Evolutionary conservation across 1,140 invertebrate genomes (phyloP), one percentile per base, ranked within the genome.

Genomic region (Drosophila pachea): DNA sequence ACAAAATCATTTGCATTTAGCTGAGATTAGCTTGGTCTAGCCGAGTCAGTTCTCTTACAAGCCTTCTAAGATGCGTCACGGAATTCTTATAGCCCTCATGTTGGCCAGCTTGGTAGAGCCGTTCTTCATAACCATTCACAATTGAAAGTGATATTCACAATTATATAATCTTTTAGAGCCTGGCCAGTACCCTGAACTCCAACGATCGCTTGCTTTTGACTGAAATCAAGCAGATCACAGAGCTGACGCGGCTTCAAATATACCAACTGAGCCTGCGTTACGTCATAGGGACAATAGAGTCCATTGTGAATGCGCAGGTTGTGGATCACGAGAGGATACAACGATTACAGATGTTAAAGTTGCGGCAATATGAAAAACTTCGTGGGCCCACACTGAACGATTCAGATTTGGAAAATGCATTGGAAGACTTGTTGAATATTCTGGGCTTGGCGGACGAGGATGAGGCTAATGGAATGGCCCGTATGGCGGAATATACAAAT

Each of bases 11-110:
- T 58, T 45, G 45, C 16, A 45, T 32, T 29, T 16, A 6, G 16
- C 32, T 14, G 14, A 31, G 31, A 4, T 14, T 14, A 4, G 4
- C 11, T 47, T 14, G 35, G 2, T 5, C 4, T 62, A n/a, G n/a
- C n/a, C n/a, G n/a, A n/a, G n/a, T n/a, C n/a, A 62, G 60, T 63
- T 45, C 11, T 36, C 9, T 55, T 9, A 12, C 11, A 47, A 58
- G 0, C 33, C 9, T 22, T 35, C 0, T 22, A 43, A 45, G 14
- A 63, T 63, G 61, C 61, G 40, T 1, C 31, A 11, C 50, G 32
- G 4, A 5, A 22, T 42, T 12, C 2, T 61, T 1, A 11, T 33
- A 8, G 9, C 4, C 9, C 38, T 31, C 8, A 8, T 31, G 7
- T 40, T 61, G 29, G 35, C 59, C 1, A 5, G 7, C 11, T 7